These are phyloP conservation scores for Meda fulgida DNA, from an alignment of 2,797 vertebrate genomes.

Conservation along the genomic window DNA sequence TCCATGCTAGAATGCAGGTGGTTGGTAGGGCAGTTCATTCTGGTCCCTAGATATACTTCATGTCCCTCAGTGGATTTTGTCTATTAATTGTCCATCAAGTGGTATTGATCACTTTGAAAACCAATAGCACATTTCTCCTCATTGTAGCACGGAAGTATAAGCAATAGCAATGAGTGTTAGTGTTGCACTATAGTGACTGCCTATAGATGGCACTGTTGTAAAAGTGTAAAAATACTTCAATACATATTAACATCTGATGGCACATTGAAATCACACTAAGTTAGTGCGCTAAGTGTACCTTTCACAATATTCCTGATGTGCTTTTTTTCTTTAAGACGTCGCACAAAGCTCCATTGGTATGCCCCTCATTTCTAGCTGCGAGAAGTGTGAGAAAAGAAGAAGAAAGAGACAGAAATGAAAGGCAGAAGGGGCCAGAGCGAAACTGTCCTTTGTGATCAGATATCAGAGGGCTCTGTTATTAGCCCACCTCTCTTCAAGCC, in stretches of 20 bases:
- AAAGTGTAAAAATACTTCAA: constrained; percentile 44
- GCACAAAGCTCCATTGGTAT: neutral
- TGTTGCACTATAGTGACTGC: neutral
- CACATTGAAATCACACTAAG: constrained; percentile 5
- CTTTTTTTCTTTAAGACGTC: neutral
- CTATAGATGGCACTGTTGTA: constrained; percentile 58
- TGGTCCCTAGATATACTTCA: neutral
- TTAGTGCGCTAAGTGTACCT: neutral
- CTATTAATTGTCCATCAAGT: neutral
- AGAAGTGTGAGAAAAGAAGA: constrained; percentile 40
- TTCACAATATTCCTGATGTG: neutral
- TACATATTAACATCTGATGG: neutral
- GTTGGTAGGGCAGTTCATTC: neutral
- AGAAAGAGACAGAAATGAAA: constrained; percentile 48
- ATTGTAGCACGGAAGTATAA: neutral
- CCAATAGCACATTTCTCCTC: neutral
- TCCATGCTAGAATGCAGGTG: neutral
- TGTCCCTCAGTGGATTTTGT: neutral
- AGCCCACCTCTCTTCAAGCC: constrained; percentile 37
- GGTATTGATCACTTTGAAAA: neutral
- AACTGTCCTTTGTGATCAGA: constrained; percentile 53
- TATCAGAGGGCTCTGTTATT: constrained; percentile 54
- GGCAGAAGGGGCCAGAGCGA: constrained; percentile 37
- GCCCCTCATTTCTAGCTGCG: neutral
- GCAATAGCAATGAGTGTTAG: neutral